Evolutionary conservation across 2,797 vertebrate species (phyloP), one percentile per base, ranked within the genome.

Genomic region (Meda fulgida): DNA sequence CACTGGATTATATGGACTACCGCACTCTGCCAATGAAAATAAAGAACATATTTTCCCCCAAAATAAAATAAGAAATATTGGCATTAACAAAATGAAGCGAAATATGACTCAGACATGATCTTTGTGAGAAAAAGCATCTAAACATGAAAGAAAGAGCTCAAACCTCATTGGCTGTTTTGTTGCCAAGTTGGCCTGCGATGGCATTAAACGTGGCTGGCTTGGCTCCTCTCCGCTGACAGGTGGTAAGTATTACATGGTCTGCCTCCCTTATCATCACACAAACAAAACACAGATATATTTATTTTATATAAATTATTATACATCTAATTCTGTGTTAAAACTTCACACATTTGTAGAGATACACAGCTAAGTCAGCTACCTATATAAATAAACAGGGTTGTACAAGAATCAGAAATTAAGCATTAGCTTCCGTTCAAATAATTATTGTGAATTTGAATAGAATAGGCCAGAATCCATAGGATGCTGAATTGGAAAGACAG

Each of bases 211-310:
- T 98, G n/a, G 93, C 96, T 1, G 91, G 88, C 4, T 94, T 97
- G 46, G 98, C 97, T 86, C 98, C 97, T 38, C 87, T 93, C 90
- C 95, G 95, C 93, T 98, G 96, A 83, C 98, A 99, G 81, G 94
- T 90, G 1, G 96, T 98, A n/a, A 99, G 94, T 88, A 99, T 98
- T 77, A 96, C 91, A 0, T 97, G 95, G 92, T 99, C 98, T 0
- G 96, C 97, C 84, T 99, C 97, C 71, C 98, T 99, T 90, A 9
- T 83, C 11, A 78, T 7, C 40, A 90, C 88, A 90, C 19, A 81
- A 31, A 85, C 40, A 83, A 40, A 71, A 11, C 58, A 36, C 46
- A 86, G 26, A 67, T 43, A 77, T 13, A 38, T 38, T 29, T 2
- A 51, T 21, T 70, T 29, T 23, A 76, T 19, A 71, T n/a, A 14